These are phyloP conservation scores for Myocastor coypus DNA, from an alignment of 2,113 vertebrate species.

Conservation along the genomic window DNA sequence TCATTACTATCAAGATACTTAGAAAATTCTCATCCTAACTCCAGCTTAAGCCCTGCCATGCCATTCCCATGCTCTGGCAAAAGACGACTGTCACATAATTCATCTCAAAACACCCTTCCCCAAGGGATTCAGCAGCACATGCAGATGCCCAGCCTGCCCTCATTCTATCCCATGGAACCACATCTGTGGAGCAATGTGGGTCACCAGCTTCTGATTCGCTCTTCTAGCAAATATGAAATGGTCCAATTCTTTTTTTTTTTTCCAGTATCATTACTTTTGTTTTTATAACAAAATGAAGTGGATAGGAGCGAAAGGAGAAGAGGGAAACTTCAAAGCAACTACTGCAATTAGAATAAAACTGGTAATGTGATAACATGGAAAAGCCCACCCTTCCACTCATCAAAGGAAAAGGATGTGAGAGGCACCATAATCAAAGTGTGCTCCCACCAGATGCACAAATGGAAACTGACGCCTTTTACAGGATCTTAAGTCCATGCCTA, in stretches of 20 bases:
- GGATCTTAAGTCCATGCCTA: conserved; percentile 43
- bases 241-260: conserved; percentile 15
- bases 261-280: background rate
- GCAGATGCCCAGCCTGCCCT: background rate
- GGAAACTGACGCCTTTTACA: conserved; percentile 44
- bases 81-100: background rate
- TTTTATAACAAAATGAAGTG: background rate
- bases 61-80: background rate
- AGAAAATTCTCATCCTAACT: background rate
- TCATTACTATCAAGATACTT: background rate
- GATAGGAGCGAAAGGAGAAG: conserved; percentile 8
- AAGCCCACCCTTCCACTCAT: conserved; percentile 13
- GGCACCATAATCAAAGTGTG: conserved; percentile 40
- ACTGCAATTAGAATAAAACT: conserved; percentile 37
- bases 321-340: background rate
- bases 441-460: background rate
- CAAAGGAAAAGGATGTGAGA: conserved; percentile 13
- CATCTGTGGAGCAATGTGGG: background rate
- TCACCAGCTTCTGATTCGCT: background rate
- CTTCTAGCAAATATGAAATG: background rate
- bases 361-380: background rate
- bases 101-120: background rate
- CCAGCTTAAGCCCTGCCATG: background rate
- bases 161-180: background rate
- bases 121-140: background rate